A percentile compares a stretch with the other conserved stretches of the same genome.
These are phyloP conservation scores for Nezara viridula DNA, from an alignment of 2,888 invertebrate species.

Conservation along the genomic window DNA sequence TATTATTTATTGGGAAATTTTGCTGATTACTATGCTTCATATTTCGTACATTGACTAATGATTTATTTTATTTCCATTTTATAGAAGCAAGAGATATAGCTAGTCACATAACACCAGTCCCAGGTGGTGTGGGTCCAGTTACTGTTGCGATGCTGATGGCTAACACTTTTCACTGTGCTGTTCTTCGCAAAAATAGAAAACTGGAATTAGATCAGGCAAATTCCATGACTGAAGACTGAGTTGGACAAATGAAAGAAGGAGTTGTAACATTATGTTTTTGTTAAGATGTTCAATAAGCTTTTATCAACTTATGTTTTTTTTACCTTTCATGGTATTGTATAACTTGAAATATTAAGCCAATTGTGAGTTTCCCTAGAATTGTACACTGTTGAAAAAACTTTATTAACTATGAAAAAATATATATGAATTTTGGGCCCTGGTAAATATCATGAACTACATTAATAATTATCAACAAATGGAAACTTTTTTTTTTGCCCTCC, in stretches of 20 bases:
- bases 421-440: no score
- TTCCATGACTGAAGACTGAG: constrained; percentile 55
- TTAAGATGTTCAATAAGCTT: not conserved
- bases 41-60: not conserved
- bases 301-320: not conserved
- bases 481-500: no score
- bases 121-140: constrained; percentile 94
- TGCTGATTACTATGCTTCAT: not conserved
- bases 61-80: constrained; percentile 62
- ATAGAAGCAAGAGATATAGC: constrained; percentile 84
- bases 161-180: constrained; percentile 82
- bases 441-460: no score
- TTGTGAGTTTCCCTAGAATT: no score
- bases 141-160: constrained; percentile 95
- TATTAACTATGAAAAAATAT: no score
- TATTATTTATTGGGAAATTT: no score
- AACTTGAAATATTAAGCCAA: no score
- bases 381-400: no score
- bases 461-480: no score
- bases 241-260: not conserved
- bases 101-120: constrained; percentile 89
- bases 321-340: no score
- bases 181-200: constrained; percentile 42
- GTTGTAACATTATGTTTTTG: not conserved
- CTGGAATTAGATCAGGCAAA: constrained; percentile 50